A percentile compares a stretch with the other conserved stretches of the same genome.
These are phyloP conservation scores for Drosophila cognata DNA, from an alignment of 2,888 invertebrate species.

Conservation along the genomic window DNA sequence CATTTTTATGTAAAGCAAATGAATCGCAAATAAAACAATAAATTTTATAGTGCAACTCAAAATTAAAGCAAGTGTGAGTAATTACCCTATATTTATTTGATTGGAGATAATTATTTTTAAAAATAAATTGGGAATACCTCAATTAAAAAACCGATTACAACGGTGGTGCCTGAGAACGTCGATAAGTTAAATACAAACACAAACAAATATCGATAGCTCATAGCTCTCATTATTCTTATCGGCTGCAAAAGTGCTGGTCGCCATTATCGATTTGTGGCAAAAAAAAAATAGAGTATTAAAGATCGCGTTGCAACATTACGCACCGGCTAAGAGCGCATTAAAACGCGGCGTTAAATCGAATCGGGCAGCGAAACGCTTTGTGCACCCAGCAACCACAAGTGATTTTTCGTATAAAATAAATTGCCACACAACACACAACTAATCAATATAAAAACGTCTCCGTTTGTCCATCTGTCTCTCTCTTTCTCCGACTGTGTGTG, in stretches of 20 bases:
- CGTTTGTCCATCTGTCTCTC: conserved; percentile 16
- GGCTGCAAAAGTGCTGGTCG: conserved; percentile 57
- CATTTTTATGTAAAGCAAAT: not conserved
- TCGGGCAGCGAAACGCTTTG: conserved; percentile 27
- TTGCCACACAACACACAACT: conserved; percentile 57
- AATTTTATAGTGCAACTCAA: not conserved
- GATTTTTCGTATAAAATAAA: conserved; percentile 32
- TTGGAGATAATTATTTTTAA: not conserved
- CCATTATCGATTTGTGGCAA: conserved; percentile 73
- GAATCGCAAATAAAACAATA: not conserved
- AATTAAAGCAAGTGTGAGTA: not conserved
- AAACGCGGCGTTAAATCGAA: conserved; percentile 57
- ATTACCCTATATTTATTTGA: not conserved
- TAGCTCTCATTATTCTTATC: conserved; percentile 43
- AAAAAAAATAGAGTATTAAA: conserved; percentile 64
- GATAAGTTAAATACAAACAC: conserved; percentile 2
- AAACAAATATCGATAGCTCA: conserved; percentile 23
- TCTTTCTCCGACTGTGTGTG: conserved; percentile 21
- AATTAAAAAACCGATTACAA: not conserved
- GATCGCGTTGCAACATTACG: conserved; percentile 67
- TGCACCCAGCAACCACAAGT: conserved; percentile 29
- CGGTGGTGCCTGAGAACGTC: conserved; percentile 10
- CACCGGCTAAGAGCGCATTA: conserved; percentile 70
- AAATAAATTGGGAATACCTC: conserved; percentile 1
- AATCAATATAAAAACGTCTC: conserved; percentile 58